Evolutionary conservation across 2,113 vertebrate genomes (phyloP).

Genomic region (Paradisaea rubra): DNA sequence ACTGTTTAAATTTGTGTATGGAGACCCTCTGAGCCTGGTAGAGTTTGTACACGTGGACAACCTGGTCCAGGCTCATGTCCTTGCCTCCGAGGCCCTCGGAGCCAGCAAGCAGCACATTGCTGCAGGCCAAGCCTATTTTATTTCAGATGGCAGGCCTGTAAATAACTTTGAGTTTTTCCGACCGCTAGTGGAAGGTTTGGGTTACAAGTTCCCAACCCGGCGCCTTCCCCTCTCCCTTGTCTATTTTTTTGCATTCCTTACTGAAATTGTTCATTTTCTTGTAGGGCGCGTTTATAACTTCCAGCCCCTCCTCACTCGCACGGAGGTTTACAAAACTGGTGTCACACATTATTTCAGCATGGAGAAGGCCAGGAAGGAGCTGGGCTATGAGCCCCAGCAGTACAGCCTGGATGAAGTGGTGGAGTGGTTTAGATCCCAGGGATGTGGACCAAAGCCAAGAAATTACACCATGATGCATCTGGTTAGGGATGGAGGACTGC

Average conservation of each 20-base stretch:
- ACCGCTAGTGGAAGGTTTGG: conserved; percentile 88
- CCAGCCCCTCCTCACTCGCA: conserved; percentile 90
- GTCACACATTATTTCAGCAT: conserved; percentile 92
- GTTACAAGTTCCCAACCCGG: conserved; percentile 82
- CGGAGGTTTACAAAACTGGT: conserved; percentile 92
- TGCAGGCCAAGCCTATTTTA: conserved; percentile 91
- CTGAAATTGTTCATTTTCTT: conserved; percentile 79
- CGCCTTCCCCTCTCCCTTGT: conserved; percentile 82
- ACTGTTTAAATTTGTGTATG: conserved; percentile 86
- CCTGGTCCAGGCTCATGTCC: conserved; percentile 82
- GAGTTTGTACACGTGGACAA: conserved; percentile 96
- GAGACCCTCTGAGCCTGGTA: conserved; percentile 81
- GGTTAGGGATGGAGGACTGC: conserved; percentile 62
- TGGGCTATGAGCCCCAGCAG: conserved; percentile 78
- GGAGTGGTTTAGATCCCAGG: conserved; percentile 82
- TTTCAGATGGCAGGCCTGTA: conserved; percentile 87
- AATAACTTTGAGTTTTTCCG: conserved; percentile 96
- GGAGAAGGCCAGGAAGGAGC: conserved; percentile 83
- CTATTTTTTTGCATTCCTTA: conserved; percentile 86
- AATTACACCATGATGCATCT: background rate
- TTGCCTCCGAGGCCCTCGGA: conserved; percentile 80
- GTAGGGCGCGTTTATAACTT: conserved; percentile 83
- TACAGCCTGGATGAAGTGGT: conserved; percentile 82
- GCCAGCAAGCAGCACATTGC: conserved; percentile 69
- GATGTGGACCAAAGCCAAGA: conserved; percentile 69